Base-by-base conservation (phyloP, 2,888 invertebrate species). In the Eubasilissa splendida region DNA sequence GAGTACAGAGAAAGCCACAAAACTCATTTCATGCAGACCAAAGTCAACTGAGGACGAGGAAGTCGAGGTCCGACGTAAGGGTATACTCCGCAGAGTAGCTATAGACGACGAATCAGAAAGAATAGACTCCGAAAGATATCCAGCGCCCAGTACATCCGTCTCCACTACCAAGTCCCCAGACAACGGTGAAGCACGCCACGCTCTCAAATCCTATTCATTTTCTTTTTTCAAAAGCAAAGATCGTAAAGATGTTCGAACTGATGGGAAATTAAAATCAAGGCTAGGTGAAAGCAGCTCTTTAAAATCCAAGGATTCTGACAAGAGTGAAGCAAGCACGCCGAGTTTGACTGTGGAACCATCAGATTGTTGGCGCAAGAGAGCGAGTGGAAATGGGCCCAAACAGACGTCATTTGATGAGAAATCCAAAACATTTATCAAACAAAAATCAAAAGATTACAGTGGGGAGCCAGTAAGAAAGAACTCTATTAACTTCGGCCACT, bases 381-480 rank as follows among this genome's bases (percentile, higher is more conserved):
- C 63, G 14, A 53, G 56, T 10, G 14, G 14, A 10, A 63, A 42
- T 3, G 70, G 68, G 9, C 5, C 63, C 31, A 79, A 68, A 12
- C 76, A 65, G 50, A 76, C 73, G 7, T 73, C 79, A 14, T 78
- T 78, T 54, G 79, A 81, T 31, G 80, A 80, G 50, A 82, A 80
- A 56, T 60, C 68, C 3, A 82, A 80, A 53, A 78, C 59, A 9
- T 77, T 82, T 42, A 76, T 60, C 8, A 82, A 78, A 52, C 82
- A 82, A 74, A 82, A 82, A 76, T 80, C 80, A 12, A 82, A 78
- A 71, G 82, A 82, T 8, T 80, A 77, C 59, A 59, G 53, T 11
- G 59, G 60, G 12, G 77, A 77, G 14, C 56, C 80, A 1, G 11
- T 65, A 1, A 71, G 82, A 53, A 80, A 78, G 33, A 82, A 82